Base-by-base conservation (phyloP, 2,888 invertebrate species). In the Sericinus montela region DNA sequence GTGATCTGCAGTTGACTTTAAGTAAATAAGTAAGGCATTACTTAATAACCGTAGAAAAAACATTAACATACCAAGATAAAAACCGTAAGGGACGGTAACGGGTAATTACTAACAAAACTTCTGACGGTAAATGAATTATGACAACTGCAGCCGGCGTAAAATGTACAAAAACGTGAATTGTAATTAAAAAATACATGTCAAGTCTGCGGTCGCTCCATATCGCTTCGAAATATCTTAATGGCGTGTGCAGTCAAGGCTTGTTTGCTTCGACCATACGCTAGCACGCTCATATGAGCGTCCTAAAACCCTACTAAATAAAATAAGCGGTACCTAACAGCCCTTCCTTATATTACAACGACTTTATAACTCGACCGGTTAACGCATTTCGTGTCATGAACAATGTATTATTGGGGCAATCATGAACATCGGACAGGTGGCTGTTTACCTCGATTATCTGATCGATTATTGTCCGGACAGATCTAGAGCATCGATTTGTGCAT, bases 391-490 rank as follows among this genome's bases (percentile, higher is more conserved):
- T 69, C 59, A 56, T 58, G 63, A 69, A 74, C 75, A 70, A 73
- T 80, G 76, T 77, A 80, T 81, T 81, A 80, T 80, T 76, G 76
- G 75, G 76, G 72, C 80, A 80, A 80, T 83, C 78, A 75, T 73
- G 74, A 69, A 60, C 66, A 65, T 59, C 62, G 59, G 67, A 72
- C 79, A 79, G 79, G 75, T 79, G 77, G 71, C 64, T 73, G 79
- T 78, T 45, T 76, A 65, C 75, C 65, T 71, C 75, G 75, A 77
- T 76, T 76, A 75, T 67, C 75, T 75, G 75, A 78, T 81, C 79
- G 80, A 81, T 81, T 81, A 83, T 81, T 76, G 65, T 42, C 69
- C 43, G 59, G 53, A 59, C 58, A 57, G 59, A 60, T 63, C 28
- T 54, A 57, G 57, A 53, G 7, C 25, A 8, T 25, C 25, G 25